Base-by-base conservation (phyloP, 2,888 invertebrate species). In the Nephrocerus scutellatus region DNA sequence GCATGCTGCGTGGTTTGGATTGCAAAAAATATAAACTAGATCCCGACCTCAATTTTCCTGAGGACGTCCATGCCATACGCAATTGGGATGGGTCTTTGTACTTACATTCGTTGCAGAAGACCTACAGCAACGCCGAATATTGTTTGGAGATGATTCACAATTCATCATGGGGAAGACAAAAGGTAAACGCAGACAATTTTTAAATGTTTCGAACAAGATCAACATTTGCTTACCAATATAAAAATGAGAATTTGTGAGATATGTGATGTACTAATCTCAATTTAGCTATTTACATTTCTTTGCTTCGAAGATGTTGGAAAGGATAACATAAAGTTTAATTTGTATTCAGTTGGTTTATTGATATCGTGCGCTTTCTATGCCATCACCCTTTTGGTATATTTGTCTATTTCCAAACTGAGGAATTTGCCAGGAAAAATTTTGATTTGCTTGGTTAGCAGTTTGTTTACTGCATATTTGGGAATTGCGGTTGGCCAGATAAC, bases 381-480 rank as follows among this genome's bases (percentile, higher is more conserved):
- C 5, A 55, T 79, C 16, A 84, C 84, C 0, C 62, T 84, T 41
- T 31, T 78, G 44, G 81, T 83, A 19, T 84, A 84, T 64, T 63
- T 73, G 29, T 71, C 72, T 5, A 66, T 84, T 38, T 77, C 82
- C 2, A 74, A 75, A 38, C 68, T 84, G 38, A 74, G 77, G 40
- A 85, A 84, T 67, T 70, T 84, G 13, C 84, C 84, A 44, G 84
- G 84, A 1, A 76, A 78, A 55, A 83, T 80, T 10, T 70, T 84
- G 30, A 81, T 84, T 65, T 80, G 81, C 53, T 77, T 84, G 52
- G 77, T 81, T 22, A 66, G 72, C 46, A 77, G 77, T 59, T 73
- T 84, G 55, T 70, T 82, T 42, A 54, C 76, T n/a, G 81, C 80
- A 2, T 84, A 75, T 60, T 56, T 72, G 32, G 77, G 77, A 48